Evolutionary conservation across 2,797 vertebrate genomes (phyloP), one percentile per base, ranked within the genome.

Genomic region (Myripristis murdjan): DNA sequence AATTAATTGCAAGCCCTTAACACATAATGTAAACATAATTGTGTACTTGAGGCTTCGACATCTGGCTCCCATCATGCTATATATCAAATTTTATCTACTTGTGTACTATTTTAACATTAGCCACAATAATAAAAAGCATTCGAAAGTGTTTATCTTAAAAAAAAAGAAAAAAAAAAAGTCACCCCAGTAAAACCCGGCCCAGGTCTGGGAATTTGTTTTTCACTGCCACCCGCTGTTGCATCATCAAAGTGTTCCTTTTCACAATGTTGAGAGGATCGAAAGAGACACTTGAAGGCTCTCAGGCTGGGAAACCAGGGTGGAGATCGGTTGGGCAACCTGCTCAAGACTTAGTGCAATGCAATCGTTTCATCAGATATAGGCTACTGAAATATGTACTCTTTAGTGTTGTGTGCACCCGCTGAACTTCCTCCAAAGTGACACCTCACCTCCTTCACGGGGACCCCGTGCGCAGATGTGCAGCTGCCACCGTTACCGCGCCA

Each of bases 311-410:
- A 65, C 37, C 28, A n/a, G 62, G 52, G 62, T 6, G 37, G 46
- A 58, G 28, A 74, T 49, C 52, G 47, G 61, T 87, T 90, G 53
- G 71, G 87, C 57, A 91, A 91, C 55, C 43, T 28, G 60, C 44
- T 59, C 23, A 44, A 2, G 16, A 22, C 8, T 61, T 61, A 33
- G 44, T 64, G 77, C 67, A 85, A 81, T 65, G 51, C 15, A 56
- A 84, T 80, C 31, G 10, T 82, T 86, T 88, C 75, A 76, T 73
- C 77, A 87, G 63, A 64, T 62, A 24, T 24, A 24, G 31, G 44
- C 37, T 22, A 24, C 53, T 11, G 1, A 43, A 43, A 41, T 64
- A 22, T 77, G 52, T 24, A 24, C 52, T 9, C 26, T 9, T 28
- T 28, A n/a, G n/a, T 11, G 12, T 16, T 56, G 53, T 24, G 20